Evolutionary conservation across 1,140 invertebrate species (phyloP).

Genomic region (Trinorchestia longiramus): DNA sequence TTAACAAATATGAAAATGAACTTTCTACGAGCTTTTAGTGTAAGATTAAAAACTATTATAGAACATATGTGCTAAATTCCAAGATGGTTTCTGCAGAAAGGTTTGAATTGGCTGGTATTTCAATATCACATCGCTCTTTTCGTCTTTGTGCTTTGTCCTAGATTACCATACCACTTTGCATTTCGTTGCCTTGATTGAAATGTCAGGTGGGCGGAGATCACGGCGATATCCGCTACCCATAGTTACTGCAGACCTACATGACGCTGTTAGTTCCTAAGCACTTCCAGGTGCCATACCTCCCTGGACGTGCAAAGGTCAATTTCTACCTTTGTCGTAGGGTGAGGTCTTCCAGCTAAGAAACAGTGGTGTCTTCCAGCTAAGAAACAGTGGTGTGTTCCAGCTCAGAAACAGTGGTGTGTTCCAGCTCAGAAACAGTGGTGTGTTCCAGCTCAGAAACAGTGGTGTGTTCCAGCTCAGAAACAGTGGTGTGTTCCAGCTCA

Average conservation of each 20-base stretch:
- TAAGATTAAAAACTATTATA: background rate
- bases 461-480: background rate
- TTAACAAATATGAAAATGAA: too few relatives aligned
- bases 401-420: too few relatives aligned
- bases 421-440: too few relatives aligned
- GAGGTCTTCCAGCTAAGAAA: background rate
- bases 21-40: too few relatives aligned
- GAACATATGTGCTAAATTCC: too few relatives aligned
- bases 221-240: background rate
- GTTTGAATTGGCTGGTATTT: too few relatives aligned
- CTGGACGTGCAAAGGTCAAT: background rate
- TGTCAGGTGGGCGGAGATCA: background rate
- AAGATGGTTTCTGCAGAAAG: too few relatives aligned
- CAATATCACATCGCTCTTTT: background rate
- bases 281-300: conserved; percentile 22
- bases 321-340: background rate
- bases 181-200: conserved; percentile 1
- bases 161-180: background rate
- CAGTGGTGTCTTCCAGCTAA: background rate
- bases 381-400: too few relatives aligned
- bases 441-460: too few relatives aligned
- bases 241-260: background rate
- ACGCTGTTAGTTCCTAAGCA: background rate
- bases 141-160: background rate
- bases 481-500: too few relatives aligned